Base-by-base conservation (phyloP, 2,888 invertebrate genomes). In the Gisinianus flammeolus region DNA sequence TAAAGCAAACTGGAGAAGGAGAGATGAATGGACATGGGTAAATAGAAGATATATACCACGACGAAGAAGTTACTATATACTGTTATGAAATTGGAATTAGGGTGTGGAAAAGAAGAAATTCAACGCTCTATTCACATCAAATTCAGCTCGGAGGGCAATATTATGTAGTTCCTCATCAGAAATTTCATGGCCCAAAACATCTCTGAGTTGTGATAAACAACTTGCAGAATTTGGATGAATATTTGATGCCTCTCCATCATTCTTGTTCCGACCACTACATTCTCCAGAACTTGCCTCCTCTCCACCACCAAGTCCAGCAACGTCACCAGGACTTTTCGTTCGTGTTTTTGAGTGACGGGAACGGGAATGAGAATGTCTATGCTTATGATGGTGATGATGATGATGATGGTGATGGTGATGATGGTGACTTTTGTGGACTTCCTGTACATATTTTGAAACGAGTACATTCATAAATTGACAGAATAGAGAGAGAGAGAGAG, bases 61-160 rank as follows among this genome's bases (percentile, higher is more conserved):
- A n/a, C n/a, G n/a, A n/a, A n/a, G 35, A 35, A 8, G 35, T 8
- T 35, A 35, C 35, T 35, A 56, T 56, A 56, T 56, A 4, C 12
- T 56, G 16, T 44, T 10, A 44, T 44, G 54, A 26, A 24, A 5
- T 24, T 6, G 24, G 62, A 24, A 22, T 62, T 62, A 24, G 4
- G 62, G 24, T 26, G 83, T 86, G 31, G 89, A 87, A 85, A 89
- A 90, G 85, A 88, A 90, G 86, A 88, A 90, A 86, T 91, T 90
- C 79, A 90, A 88, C 30, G 91, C 91, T 80, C 90, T 85, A 85
- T 90, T 90, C 72, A 89, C 87, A 86, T 91, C 90, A 85, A 88
- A 90, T 85, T 91, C 90, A 8, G 90, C 90, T 3, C 90, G 90
- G 69, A 90, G 85, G 19, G 89, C 88, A 19, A 90, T 85, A 67